Conservation (phyloP, 2,888 invertebrate species). For the Xiphydria camelus region DNA sequence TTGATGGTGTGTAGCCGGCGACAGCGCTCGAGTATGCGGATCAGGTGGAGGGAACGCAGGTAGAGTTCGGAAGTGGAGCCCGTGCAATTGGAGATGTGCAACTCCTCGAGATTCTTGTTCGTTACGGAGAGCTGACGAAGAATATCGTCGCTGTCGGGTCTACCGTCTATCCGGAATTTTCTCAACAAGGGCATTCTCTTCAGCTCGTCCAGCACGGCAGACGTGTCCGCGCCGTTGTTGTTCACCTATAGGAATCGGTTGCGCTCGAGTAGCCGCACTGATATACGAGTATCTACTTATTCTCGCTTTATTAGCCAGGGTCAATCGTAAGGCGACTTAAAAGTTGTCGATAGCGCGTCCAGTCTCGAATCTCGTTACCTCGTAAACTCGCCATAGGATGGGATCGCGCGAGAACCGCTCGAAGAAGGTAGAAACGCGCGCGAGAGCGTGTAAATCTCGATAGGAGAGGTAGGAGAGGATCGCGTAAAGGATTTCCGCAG, state of each 20-base stretch:
- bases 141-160: conserved; percentile 41
- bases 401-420: conserved; percentile 32
- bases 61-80: conserved; percentile 36
- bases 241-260: conserved; percentile 26
- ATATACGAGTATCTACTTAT: too few relatives aligned
- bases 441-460: conserved; percentile 32
- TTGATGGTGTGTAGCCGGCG: conserved; percentile 39
- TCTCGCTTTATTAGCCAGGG: too few relatives aligned
- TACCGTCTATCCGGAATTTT: conserved; percentile 30
- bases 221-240: conserved; percentile 25
- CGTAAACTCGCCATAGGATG: conserved; percentile 38
- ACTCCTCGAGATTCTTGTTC: conserved; percentile 40
- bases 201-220: conserved; percentile 35
- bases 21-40: conserved; percentile 42
- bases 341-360: neutral
- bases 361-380: too few relatives aligned
- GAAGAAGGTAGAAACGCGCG: conserved; percentile 35
- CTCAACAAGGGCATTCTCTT: conserved; percentile 40
- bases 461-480: conserved; percentile 37
- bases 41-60: conserved; percentile 35
- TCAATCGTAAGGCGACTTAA: neutral
- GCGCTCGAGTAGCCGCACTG: too few relatives aligned
- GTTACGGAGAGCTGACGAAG: conserved; percentile 40
- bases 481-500: conserved; percentile 38
- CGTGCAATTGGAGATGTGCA: conserved; percentile 35